Evolutionary conservation across 2,113 vertebrate genomes (phyloP).

Genomic region (Indicator indicator): DNA sequence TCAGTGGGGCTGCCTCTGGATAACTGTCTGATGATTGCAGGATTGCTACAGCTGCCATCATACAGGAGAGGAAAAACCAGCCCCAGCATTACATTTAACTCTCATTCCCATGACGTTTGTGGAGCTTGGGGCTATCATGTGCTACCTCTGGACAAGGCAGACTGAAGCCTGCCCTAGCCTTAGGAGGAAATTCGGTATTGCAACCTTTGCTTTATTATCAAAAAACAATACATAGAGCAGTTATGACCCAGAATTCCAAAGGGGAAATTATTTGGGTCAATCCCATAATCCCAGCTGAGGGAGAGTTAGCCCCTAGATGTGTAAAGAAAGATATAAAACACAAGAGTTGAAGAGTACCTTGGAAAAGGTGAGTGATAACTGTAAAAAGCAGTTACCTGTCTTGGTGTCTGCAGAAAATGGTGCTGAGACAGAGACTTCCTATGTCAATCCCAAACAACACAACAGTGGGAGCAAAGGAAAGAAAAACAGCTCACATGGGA

Average conservation of each 20-base stretch:
- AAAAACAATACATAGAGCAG: neutral
- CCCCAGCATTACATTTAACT: accelerated
- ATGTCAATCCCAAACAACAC: neutral
- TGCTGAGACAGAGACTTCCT: neutral
- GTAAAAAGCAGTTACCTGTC: neutral
- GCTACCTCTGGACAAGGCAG: neutral
- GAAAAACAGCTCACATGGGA: neutral
- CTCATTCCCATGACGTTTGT: accelerated
- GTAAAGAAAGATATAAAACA: neutral
- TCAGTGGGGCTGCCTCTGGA: neutral
- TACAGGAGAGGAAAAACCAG: neutral
- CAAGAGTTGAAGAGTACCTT: neutral
- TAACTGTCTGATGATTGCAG: neutral
- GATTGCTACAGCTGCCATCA: neutral
- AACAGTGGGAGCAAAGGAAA: neutral
- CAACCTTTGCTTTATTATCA: neutral
- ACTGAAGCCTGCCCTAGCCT: neutral
- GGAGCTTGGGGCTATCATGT: neutral
- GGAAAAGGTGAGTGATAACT: neutral
- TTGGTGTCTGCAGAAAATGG: neutral
- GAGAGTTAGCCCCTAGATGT: neutral
- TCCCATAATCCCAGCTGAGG: neutral
- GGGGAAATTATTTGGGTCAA: neutral
- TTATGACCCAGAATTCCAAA: neutral
- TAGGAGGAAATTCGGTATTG: neutral